phyloP scores from a whole-genome alignment of 1,140 invertebrate species.

The Eupeodes corollae region DNA sequence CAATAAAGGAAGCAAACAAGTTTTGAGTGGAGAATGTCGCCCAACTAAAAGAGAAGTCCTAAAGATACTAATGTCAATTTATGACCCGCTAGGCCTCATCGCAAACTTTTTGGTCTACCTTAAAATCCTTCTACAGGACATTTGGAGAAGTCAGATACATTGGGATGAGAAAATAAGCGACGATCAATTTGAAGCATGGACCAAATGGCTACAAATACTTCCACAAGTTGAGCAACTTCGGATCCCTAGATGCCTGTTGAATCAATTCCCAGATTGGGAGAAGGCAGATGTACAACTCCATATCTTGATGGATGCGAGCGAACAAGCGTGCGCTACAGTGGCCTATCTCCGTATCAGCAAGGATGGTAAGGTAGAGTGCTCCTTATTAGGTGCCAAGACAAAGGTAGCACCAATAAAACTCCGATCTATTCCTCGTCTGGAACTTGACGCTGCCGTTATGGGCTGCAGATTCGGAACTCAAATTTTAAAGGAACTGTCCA shows the following conservation, averaged over 20 bases:
- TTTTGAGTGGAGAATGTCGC: slow-evolving; percentile 2
- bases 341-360: slow-evolving; percentile 1
- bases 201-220: background rate
- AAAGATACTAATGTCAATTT: slow-evolving; percentile 21
- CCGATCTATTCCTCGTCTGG: slow-evolving; percentile 31
- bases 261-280: too few species aligned
- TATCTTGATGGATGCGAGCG: too few species aligned
- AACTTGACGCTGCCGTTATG: slow-evolving; percentile 32
- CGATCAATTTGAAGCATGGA: slow-evolving; percentile 1
- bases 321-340: too few species aligned
- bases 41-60: slow-evolving; percentile 22
- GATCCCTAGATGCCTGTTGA: background rate
- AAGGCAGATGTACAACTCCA: slow-evolving; percentile 1
- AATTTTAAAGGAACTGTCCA: background rate
- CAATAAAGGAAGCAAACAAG: background rate
- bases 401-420: slow-evolving; percentile 24
- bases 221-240: background rate
- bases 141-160: slow-evolving; percentile 5
- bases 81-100: slow-evolving; percentile 31
- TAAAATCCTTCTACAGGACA: slow-evolving; percentile 14
- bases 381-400: too few species aligned
- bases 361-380: background rate
- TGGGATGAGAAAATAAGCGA: slow-evolving; percentile 10
- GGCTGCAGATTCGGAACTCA: slow-evolving; percentile 17
- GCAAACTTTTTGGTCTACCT: slow-evolving; percentile 12